Evolutionary conservation across 2,888 invertebrate genomes (phyloP), one percentile per base, ranked within the genome.

Genomic region (Mellilla xanthometata): DNA sequence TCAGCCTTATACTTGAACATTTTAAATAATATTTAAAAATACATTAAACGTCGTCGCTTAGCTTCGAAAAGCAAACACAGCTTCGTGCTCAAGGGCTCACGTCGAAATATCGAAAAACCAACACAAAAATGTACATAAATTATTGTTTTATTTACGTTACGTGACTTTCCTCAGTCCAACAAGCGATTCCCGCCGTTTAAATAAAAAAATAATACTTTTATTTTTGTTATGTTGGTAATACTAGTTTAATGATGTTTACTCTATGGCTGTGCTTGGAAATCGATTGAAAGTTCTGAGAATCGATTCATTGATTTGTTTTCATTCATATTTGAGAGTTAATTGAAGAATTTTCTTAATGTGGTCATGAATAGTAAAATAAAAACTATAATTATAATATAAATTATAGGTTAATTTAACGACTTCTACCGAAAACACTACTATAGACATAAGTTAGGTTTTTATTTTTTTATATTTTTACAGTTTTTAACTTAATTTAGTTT

Each of bases 1-100:
- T 19, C 39, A 45, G 39, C 46, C 40, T n/a, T n/a, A 40, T 34
- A 19, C 30, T 30, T 23, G 48, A 51, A 48, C 49, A 52, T 58
- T 59, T 53, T 39, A 52, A 55, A 56, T 62, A 51, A 32, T 51
- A 56, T 58, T 64, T 65, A 60, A 65, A 65, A 65, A 52, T 61
- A 60, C 54, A 62, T 63, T 62, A 58, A 48, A 47, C 12, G 30
- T 24, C 45, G 41, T 35, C 32, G 13, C 42, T 50, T 45, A 42
- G 44, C 46, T 22, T 32, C 33, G 11, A 30, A 39, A 50, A 22
- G 26, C 49, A 58, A 62, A 63, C 52, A 61, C 2, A 22, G 13
- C 12, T 54, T 12, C 58, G 64, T 65, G 62, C 62, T 54, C 40
- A 62, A 63, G 63, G 55, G 52, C 40, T 39, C 43, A 12, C 5